Percentiles rank a stretch among this genome's conserved stretches.
phyloP scores from a whole-genome alignment of 2,797 vertebrate genomes.

The Acipenser ruthenus region DNA sequence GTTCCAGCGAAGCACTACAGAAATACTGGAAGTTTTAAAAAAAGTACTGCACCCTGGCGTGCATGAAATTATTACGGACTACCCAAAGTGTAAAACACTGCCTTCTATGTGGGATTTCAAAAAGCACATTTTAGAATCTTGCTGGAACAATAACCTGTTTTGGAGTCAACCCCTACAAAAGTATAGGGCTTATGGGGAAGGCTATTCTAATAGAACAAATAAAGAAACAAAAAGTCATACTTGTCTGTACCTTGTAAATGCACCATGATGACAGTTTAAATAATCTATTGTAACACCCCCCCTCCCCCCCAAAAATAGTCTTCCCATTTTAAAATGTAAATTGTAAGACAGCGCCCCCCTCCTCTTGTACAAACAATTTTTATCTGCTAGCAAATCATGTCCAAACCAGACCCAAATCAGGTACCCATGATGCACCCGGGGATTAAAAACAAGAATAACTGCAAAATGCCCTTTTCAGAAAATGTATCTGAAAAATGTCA shows the following conservation, averaged over 20 bases:
- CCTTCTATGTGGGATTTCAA: too few species aligned
- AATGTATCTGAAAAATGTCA: constrained; percentile 38
- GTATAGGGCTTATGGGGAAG: not conserved
- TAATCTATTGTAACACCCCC: constrained; percentile 1
- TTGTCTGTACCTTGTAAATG: constrained; percentile 5
- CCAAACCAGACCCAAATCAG: not conserved
- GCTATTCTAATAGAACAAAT: not conserved
- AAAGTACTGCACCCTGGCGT: too few species aligned
- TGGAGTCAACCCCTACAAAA: not conserved
- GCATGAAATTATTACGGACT: too few species aligned
- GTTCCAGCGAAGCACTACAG: too few species aligned
- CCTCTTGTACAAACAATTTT: constrained; percentile 14
- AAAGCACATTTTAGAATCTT: too few species aligned
- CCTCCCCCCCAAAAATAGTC: not conserved
- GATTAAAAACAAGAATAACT: not conserved
- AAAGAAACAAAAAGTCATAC: not conserved
- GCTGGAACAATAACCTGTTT: too few species aligned
- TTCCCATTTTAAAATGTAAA: not conserved
- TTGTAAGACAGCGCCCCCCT: not conserved
- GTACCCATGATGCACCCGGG: not conserved
- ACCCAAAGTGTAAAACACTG: too few species aligned
- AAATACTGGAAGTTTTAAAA: too few species aligned
- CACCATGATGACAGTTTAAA: not conserved
- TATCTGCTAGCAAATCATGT: not conserved
- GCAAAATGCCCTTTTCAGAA: constrained; percentile 18